Evolutionary conservation across 2,888 invertebrate species (phyloP), one percentile per base, ranked within the genome.

Genomic region (Spialia ferax): DNA sequence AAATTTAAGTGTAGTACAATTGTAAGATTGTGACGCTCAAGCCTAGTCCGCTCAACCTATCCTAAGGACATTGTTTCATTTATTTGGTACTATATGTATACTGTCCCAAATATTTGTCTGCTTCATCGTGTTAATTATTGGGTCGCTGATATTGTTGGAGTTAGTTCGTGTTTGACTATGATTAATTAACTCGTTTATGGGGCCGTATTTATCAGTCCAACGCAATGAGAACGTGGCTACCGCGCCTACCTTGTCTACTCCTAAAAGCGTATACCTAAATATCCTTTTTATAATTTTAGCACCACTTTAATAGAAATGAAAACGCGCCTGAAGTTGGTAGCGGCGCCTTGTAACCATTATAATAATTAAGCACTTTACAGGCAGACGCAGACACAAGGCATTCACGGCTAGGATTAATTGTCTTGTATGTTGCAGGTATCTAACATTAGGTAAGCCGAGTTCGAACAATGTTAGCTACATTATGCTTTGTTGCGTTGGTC

Each of bases 121-220:
- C 68, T 75, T 71, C 70, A 73, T 70, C 67, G 71, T 56, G 70
- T 69, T 74, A 71, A 71, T 73, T 71, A 69, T 70, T 71, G 54
- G 70, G 73, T 70, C 71, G 74, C 60, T 63, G 74, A 76, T 76
- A 73, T 73, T 72, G 76, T 71, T 63, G 63, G 73, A 77, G 74
- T 75, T 74, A 79, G 80, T 74, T 76, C 79, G 78, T 79, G 81
- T 82, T 83, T 79, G 84, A 85, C 82, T 81, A 85, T 85, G 82
- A 88, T 84, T 85, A 86, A 88, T 85, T 85, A 85, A 83, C 78
- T 82, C 80, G 83, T 85, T 84, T 82, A 84, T 80, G 79, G 80
- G 78, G 80, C 79, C 75, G 74, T 78, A 79, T 80, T 80, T 80
- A 81, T 82, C 65, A 60, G 52, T 26, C 45, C 18, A 42, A 20